Evolutionary conservation across 2,888 invertebrate genomes (phyloP), one percentile per base, ranked within the genome.

Genomic region (Perizoma flavofasciatum): DNA sequence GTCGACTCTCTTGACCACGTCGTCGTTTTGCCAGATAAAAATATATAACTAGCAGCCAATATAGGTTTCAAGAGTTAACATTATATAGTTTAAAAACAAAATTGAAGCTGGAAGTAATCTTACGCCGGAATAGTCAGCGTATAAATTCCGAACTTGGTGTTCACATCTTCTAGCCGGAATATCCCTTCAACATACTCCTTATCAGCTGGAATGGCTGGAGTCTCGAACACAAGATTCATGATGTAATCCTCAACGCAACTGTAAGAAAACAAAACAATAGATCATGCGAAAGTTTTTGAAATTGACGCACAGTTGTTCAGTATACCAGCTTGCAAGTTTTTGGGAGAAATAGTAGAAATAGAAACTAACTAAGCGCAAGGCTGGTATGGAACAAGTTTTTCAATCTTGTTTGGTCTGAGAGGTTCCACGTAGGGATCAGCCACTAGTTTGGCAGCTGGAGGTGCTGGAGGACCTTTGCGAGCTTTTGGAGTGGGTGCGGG

Each of bases 201-300:
- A 55, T 89, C 88, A 0, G 89, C 91, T 1, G 83, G 82, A 4
- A 86, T 73, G 0, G 90, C 90, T 5, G 90, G 91, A 0, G 86
- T 89, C 68, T 92, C 91, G 51, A 88, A 92, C 33, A 92, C 86
- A 55, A 89, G 70, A 62, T 91, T 89, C 91, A 90, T 88, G 32
- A 92, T 89, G 71, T 90, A 91, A 66, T 92, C 91, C 69, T 92
- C 90, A n/a, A 92, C 91, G 59, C 91, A 92, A 71, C 91, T 91
- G 77, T 9, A 70, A 71, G n/a, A 22, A 1, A 1, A 22, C 22
- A 22, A 22, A 22, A 22, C 22, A 22, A 22, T 22, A 22, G 22
- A 22, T 22, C 22, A 22, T 22, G 1, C 22, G 22, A 22, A 22
- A 22, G 22, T 22, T 22, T 22, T 22, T 22, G 22, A 22, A 22